Conservation (phyloP, 2,888 invertebrate genomes). For the Chromoteleia sp. region DNA sequence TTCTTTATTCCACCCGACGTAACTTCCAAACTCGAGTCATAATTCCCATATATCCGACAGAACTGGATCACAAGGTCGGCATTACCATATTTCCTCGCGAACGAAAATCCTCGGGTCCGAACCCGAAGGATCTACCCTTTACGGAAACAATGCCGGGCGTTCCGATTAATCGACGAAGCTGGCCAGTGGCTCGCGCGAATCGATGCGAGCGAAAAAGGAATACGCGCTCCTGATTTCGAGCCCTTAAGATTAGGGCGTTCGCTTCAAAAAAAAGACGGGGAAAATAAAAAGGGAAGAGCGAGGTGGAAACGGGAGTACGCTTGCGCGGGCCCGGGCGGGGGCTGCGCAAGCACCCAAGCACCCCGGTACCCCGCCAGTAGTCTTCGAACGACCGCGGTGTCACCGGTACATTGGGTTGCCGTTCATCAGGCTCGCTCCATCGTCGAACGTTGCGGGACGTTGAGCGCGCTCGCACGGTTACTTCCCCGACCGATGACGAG, state of each 20-base stretch:
- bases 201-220: slow-evolving; percentile 43
- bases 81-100: slow-evolving; percentile 50
- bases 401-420: slow-evolving; percentile 69
- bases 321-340: slow-evolving; percentile 80
- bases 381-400: slow-evolving; percentile 79
- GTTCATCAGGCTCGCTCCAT: slow-evolving; percentile 45
- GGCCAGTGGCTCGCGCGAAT: slow-evolving; percentile 8
- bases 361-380: slow-evolving; percentile 76
- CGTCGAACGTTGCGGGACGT: slow-evolving; percentile 39
- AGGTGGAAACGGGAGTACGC: slow-evolving; percentile 75
- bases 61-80: slow-evolving; percentile 61
- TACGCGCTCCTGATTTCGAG: slow-evolving; percentile 46
- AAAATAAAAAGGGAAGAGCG: slow-evolving; percentile 57
- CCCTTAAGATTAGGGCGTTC: slow-evolving; percentile 75
- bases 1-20: slow-evolving; percentile 32
- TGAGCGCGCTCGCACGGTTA: slow-evolving; percentile 2
- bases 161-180: slow-evolving; percentile 34
- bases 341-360: slow-evolving; percentile 76
- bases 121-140: not conserved
- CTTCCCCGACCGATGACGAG: not conserved
- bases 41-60: slow-evolving; percentile 48
- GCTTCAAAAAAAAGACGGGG: slow-evolving; percentile 72
- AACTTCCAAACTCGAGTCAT: slow-evolving; percentile 43
- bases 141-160: slow-evolving; percentile 5
- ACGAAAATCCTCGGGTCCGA: not conserved